Base-by-base conservation (phyloP, 2,797 vertebrate genomes). In the Amblyopsis hoosieri region DNA sequence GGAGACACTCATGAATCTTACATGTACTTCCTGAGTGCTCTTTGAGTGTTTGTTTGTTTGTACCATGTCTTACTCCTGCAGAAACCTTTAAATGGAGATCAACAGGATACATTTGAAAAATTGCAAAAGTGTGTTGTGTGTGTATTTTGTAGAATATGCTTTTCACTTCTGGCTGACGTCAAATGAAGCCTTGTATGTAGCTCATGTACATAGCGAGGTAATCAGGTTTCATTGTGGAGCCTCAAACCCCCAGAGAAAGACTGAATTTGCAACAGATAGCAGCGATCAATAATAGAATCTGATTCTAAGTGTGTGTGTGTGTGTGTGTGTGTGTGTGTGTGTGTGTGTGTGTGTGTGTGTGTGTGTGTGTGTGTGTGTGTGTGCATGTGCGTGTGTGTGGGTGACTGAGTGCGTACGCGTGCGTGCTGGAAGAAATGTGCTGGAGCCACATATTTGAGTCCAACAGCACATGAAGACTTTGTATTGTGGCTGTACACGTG, bases 1-100 rank as follows among this genome's bases (percentile, higher is more conserved):
- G 70, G 68, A 81, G 77, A 81, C 19, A 59, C 79, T 78, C 64
- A 72, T 87, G 77, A 80, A 85, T 87, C 61, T 79, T 85, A 49
- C 65, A 83, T 82, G 55, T 67, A 5, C 33, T 37, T 8, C 33
- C 8, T 5, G 33, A 37, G 33, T 37, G 49, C 55, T 67, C 54
- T 47, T 49, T 53, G 48, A 42, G n/a, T 67, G 19, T n/a, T 53
- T n/a, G 15, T n/a, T 53, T n/a, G 15, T 48, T 2, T 71, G 49
- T 57, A 60, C 57, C 33, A 64, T 14, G 63, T 67, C 57, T 60
- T 58, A 71, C 54, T 62, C 54, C 2, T 33, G 6, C 50, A 54
- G 15, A 66, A 75, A 46, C 6, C 6, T 60, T 9, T 48, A 19
- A 72, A 37, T 66, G 33, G 54, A 73, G 53, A 60, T 45, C 62